Conservation (phyloP, 1,140 invertebrate genomes). For the Streblospio benedicti region DNA sequence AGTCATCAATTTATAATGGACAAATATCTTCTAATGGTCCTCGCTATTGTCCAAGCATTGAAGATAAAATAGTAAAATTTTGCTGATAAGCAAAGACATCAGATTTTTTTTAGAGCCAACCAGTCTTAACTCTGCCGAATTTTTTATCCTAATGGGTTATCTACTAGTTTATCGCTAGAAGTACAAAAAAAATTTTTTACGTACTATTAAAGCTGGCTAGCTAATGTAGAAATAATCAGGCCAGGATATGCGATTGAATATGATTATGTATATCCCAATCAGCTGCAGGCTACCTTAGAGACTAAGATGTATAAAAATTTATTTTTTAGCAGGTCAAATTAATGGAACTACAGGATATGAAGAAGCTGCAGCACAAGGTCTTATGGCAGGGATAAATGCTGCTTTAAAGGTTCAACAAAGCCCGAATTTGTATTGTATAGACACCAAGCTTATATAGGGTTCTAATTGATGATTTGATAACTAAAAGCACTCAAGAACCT, state of each 20-base stretch:
- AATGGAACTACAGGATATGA: conserved; percentile 89
- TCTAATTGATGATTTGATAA: conserved; percentile 75
- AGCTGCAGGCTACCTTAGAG: conserved; percentile 66
- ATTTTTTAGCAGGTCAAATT: conserved; percentile 80
- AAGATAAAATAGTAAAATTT: background rate
- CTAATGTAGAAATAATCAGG: background rate
- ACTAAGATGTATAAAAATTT: conserved; percentile 62
- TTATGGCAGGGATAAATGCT: conserved; percentile 77
- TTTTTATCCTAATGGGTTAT: background rate
- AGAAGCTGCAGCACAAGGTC: conserved; percentile 80
- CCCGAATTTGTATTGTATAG: conserved; percentile 53
- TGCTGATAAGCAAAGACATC: background rate
- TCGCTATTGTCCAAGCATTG: background rate
- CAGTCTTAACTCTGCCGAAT: no score
- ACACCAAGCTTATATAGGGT: conserved; percentile 80
- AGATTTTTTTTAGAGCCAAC: background rate
- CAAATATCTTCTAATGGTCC: no score
- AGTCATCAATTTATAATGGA: background rate
- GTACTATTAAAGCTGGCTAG: background rate
- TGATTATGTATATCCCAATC: conserved; percentile 75
- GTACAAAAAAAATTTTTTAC: background rate
- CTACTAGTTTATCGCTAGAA: background rate
- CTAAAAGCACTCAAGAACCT: conserved; percentile 70
- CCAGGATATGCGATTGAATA: conserved; percentile 75
- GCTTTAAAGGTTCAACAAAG: conserved; percentile 54